Evolutionary conservation across 2,113 vertebrate species (phyloP).

Genomic region (Amazona guildingii): DNA sequence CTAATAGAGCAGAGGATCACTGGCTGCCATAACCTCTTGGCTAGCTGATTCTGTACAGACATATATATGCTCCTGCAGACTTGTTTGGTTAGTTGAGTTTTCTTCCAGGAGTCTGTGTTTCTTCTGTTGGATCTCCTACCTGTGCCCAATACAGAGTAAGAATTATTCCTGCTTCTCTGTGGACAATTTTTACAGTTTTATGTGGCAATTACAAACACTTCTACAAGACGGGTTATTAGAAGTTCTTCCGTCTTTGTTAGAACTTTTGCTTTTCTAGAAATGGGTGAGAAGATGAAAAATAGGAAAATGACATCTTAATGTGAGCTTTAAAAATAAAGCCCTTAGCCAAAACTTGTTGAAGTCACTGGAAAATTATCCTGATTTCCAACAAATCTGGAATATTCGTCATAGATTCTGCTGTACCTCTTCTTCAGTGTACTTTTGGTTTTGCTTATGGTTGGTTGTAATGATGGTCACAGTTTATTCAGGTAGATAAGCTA

Average conservation of each 20-base stretch:
- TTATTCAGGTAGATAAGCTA: neutral
- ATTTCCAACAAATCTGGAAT: neutral
- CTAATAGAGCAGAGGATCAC: neutral
- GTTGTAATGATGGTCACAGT: neutral
- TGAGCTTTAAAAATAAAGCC: neutral
- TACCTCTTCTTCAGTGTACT: neutral
- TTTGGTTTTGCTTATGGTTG: neutral
- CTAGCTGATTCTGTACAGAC: neutral
- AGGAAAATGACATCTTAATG: accelerated
- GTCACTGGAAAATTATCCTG: neutral
- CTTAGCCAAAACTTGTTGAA: neutral
- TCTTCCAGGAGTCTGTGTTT: neutral
- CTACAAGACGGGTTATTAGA: neutral
- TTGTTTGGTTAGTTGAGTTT: neutral
- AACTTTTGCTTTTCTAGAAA: neutral
- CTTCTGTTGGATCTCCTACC: neutral
- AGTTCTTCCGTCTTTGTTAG: neutral
- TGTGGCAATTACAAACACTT: neutral
- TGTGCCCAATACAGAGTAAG: neutral
- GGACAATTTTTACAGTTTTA: neutral
- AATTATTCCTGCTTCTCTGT: neutral
- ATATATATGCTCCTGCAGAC: neutral
- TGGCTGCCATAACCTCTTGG: neutral
- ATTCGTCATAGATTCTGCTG: neutral
- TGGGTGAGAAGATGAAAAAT: neutral